phyloP scores from a whole-genome alignment of 2,888 invertebrate genomes.

The Spisula subtruncata region DNA sequence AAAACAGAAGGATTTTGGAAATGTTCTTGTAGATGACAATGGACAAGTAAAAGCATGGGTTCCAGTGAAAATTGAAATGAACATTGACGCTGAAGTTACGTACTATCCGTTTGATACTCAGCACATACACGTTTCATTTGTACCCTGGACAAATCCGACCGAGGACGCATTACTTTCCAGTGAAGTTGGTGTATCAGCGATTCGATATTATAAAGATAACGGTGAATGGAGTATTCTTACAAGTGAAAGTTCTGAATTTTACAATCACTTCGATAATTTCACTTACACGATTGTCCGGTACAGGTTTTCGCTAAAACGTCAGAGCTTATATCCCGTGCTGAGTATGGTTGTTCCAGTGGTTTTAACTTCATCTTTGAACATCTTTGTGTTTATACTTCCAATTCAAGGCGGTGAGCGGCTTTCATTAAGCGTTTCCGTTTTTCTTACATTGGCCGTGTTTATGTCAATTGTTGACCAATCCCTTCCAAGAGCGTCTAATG shows the following conservation, averaged over 20 bases:
- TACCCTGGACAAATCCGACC: background rate
- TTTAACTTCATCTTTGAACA: constrained; percentile 63
- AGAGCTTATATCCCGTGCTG: constrained; percentile 63
- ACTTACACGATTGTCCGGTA: constrained; percentile 16
- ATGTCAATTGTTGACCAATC: constrained; percentile 61
- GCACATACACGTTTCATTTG: background rate
- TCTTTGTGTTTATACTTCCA: constrained; percentile 67
- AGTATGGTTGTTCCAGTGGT: constrained; percentile 69
- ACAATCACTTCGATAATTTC: background rate
- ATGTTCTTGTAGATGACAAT: background rate
- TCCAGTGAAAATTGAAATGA: background rate
- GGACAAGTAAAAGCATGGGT: background rate
- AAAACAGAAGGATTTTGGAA: background rate
- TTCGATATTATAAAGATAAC: background rate
- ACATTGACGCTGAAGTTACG: background rate
- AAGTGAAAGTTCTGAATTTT: background rate
- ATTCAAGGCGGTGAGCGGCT: constrained; percentile 70
- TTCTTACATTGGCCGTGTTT: constrained; percentile 69
- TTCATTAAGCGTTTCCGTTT: constrained; percentile 67
- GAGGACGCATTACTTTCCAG: background rate
- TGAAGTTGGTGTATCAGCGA: background rate
- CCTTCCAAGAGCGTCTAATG: constrained; percentile 62
- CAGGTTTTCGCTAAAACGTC: constrained; percentile 52
- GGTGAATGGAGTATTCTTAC: constrained; percentile 22
- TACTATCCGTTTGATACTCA: constrained; percentile 28